Base-by-base conservation (phyloP, 2,113 vertebrate species). In the Oceanites oceanicus region DNA sequence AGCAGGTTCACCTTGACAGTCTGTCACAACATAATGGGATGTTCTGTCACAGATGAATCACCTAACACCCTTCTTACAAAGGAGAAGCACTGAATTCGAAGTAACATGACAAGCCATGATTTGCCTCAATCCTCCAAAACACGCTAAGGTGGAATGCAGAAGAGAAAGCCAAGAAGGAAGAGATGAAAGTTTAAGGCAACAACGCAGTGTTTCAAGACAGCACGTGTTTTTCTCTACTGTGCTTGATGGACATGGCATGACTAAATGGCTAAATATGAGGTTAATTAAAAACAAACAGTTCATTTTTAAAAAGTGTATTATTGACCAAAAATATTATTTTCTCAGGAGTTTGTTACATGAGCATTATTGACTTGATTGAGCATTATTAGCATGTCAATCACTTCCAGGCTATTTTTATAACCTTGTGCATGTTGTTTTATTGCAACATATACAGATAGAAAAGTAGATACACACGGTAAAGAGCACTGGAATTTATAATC, bases 241-340 rank as follows among this genome's bases (percentile, higher is more conserved):
- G 95, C 97, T 97, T 96, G 97, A 97, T 94, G 94, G 97, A 98
- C 86, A 49, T 78, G 94, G 97, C 98, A 97, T 97, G 98, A 98
- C 98, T 98, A 97, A 97, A 96, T 96, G 96, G 97, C 98, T 98
- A 97, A 98, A 98, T 98, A 96, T 96, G 97, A 98, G 88, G 96
- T 97, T 98, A 98, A 98, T 98, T 97, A 98, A 98, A 98, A 98
- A 97, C 98, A 99, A 99, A 99, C 98, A 98, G 97, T 97, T 97
- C 97, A 23, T 94, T 93, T 95, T 84, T 40, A 0, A 81, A 79
- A 95, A 95, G 86, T 94, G 83, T 83, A 91, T 96, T 95, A 96
- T 93, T 97, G 97, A 97, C 90, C 80, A 95, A 97, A 97, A 98
- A 95, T 92, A 92, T 78, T 97, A 92, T 98, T 98, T 98, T 98